Evolutionary conservation across 2,888 invertebrate genomes (phyloP).

Genomic region (Chydorus sphaericus): DNA sequence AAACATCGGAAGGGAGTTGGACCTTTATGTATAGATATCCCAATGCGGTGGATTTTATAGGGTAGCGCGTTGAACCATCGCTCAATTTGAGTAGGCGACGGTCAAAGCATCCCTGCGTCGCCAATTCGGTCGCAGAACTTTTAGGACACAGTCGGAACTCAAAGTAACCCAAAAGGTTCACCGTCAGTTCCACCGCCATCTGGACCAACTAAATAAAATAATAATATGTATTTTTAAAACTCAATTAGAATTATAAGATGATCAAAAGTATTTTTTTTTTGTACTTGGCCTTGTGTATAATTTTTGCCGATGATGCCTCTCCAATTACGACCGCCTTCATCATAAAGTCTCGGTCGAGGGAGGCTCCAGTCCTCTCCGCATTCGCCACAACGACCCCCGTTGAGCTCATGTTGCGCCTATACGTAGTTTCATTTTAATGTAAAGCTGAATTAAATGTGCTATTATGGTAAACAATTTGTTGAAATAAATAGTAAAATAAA

Average conservation of each 20-base stretch:
- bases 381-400: slow-evolving; percentile 28
- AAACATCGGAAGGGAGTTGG: slow-evolving; percentile 31
- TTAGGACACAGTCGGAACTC: slow-evolving; percentile 20
- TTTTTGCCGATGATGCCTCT: slow-evolving; percentile 18
- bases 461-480: not conserved
- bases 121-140: slow-evolving; percentile 24
- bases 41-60: not conserved
- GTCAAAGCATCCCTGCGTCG: slow-evolving; percentile 38
- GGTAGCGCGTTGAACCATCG: slow-evolving; percentile 2
- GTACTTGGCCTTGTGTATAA: slow-evolving; percentile 18
- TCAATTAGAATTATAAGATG: too few relatives aligned
- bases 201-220: slow-evolving; percentile 7
- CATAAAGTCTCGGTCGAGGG: slow-evolving; percentile 29
- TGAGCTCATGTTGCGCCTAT: slow-evolving; percentile 10
- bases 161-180: slow-evolving; percentile 27
- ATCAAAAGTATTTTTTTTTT: not conserved
- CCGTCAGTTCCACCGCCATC: slow-evolving; percentile 27
- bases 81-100: slow-evolving; percentile 21
- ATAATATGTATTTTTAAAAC: slow-evolving; percentile 22
- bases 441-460: not conserved
- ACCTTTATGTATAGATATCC: slow-evolving; percentile 24
- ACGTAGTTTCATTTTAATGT: not conserved
- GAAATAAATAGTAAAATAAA: too few relatives aligned
- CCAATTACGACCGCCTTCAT: slow-evolving; percentile 33
- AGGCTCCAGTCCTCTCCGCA: slow-evolving; percentile 30